These are phyloP conservation scores for Pterois miles DNA, from an alignment of 2,797 vertebrate genomes.

Conservation along the genomic window DNA sequence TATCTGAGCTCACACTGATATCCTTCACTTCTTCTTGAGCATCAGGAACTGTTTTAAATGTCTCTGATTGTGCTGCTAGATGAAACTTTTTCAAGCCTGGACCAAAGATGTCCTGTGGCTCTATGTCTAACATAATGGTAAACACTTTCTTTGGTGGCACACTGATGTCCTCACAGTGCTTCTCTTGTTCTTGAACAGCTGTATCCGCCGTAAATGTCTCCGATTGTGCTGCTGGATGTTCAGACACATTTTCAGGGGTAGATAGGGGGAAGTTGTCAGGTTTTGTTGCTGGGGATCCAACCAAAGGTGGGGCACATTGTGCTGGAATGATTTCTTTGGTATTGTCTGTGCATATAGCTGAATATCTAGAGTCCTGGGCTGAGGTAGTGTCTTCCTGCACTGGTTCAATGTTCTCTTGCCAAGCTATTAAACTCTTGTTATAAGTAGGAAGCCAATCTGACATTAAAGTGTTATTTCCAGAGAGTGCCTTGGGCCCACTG, in stretches of 20 bases:
- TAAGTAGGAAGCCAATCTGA: neutral
- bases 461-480: conserved; percentile 6
- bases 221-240: neutral
- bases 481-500: neutral
- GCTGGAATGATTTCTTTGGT: neutral
- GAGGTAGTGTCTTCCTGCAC: neutral
- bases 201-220: neutral
- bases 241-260: neutral
- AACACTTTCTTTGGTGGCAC: conserved; percentile 26
- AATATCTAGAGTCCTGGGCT: neutral
- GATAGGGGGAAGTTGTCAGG: neutral
- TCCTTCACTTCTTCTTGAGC: neutral
- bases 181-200: neutral
- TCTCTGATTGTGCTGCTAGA: neutral
- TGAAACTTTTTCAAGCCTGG: neutral
- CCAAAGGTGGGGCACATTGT: neutral
- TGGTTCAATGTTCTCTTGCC: neutral
- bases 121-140: conserved; percentile 35
- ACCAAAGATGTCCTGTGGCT: neutral
- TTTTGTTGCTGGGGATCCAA: neutral
- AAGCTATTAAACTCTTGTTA: neutral
- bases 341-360: neutral
- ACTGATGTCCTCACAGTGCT: neutral
- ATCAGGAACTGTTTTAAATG: fast-evolving
- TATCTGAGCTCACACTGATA: neutral